Conservation (phyloP, 2,113 vertebrate species). For the Laticauda laticaudata region DNA sequence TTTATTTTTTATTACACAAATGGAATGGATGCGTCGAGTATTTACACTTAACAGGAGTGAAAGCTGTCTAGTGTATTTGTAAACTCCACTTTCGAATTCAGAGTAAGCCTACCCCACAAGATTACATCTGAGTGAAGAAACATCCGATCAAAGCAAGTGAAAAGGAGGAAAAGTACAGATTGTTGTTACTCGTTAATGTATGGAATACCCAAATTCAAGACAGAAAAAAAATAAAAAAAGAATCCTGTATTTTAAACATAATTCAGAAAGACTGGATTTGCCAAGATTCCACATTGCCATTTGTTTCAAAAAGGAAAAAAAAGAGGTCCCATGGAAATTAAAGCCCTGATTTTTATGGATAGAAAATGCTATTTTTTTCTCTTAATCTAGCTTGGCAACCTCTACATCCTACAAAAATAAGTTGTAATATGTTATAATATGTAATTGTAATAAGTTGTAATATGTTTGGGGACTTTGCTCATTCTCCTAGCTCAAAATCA, state of each 20-base stretch:
- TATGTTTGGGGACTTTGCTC: too few relatives aligned
- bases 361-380: neutral
- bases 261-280: conserved; percentile 49
- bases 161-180: conserved; percentile 60
- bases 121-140: conserved; percentile 66
- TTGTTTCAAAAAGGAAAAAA: conserved; percentile 31
- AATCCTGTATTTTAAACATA: conserved; percentile 38
- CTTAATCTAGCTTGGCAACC: neutral
- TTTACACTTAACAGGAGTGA: conserved; percentile 80
- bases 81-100: conserved; percentile 69
- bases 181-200: conserved; percentile 60
- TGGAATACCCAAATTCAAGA: conserved; percentile 45
- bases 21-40: conserved; percentile 78
- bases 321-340: conserved; percentile 37
- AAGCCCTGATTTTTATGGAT: too few relatives aligned
- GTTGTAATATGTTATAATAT: too few relatives aligned
- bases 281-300: conserved; percentile 63
- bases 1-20: conserved; percentile 75
- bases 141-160: conserved; percentile 47
- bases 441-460: too few relatives aligned
- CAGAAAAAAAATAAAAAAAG: conserved; percentile 45
- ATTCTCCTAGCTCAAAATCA: too few relatives aligned
- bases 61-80: conserved; percentile 74
- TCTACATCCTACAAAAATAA: neutral
- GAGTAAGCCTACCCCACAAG: conserved; percentile 47